phyloP scores from a whole-genome alignment of 2,888 invertebrate genomes.

The Malthinus flaveolus region DNA sequence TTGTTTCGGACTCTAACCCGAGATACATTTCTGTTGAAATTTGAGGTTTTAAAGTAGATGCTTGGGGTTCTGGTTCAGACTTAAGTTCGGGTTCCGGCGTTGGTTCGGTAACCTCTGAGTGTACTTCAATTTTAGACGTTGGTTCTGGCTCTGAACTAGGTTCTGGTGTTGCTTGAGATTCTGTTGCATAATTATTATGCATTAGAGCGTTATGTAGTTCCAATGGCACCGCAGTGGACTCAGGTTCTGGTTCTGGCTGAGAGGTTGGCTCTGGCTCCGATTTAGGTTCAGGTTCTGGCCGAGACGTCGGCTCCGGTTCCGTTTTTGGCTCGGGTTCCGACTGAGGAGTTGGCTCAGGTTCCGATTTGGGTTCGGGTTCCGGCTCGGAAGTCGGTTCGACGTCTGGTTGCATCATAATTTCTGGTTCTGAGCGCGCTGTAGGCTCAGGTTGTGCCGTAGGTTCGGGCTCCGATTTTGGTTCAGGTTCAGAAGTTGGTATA shows the following conservation, averaged over 20 bases:
- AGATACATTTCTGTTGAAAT: slow-evolving; percentile 33
- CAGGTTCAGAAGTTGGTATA: slow-evolving; percentile 46
- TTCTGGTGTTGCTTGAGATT: slow-evolving; percentile 28
- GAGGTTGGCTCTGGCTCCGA: slow-evolving; percentile 51
- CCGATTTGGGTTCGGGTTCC: slow-evolving; percentile 28
- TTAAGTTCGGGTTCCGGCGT: slow-evolving; percentile 15
- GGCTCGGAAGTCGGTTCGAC: slow-evolving; percentile 46
- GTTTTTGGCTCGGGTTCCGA: slow-evolving; percentile 18
- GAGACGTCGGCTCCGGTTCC: slow-evolving; percentile 34
- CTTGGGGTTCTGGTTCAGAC: slow-evolving; percentile 36
- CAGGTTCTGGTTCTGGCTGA: slow-evolving; percentile 52
- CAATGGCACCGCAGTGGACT: slow-evolving; percentile 47
- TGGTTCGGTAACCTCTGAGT: slow-evolving; percentile 26
- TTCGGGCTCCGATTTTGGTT: slow-evolving; percentile 49
- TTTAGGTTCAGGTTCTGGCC: slow-evolving; percentile 54
- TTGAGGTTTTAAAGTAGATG: no score
- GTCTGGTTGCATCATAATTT: slow-evolving; percentile 53
- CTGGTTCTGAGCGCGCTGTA: slow-evolving; percentile 51
- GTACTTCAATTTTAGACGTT: slow-evolving; percentile 24
- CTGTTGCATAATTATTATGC: not conserved
- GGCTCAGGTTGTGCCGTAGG: slow-evolving; percentile 49
- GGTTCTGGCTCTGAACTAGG: slow-evolving; percentile 24
- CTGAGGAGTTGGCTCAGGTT: slow-evolving; percentile 23
- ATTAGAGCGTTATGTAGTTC: slow-evolving; percentile 35
- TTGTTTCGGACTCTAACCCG: slow-evolving; percentile 47